These are phyloP conservation scores for Drosophila cracens DNA, from an alignment of 2,888 invertebrate genomes.

Conservation along the genomic window DNA sequence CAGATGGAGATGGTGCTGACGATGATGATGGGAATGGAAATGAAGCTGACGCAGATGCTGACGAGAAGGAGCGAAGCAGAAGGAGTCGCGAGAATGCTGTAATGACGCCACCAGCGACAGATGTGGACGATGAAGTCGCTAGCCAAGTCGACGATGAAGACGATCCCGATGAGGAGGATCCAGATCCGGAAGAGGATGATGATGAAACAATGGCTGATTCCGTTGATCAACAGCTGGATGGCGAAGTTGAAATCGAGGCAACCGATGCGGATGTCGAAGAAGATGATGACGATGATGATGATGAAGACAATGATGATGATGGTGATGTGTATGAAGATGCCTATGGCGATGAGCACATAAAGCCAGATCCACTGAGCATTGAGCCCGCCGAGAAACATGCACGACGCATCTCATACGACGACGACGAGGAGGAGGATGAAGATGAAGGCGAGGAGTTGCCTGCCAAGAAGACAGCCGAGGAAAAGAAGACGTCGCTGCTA, in stretches of 20 bases:
- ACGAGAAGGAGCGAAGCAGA: slow-evolving; percentile 25
- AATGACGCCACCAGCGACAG: slow-evolving; percentile 72
- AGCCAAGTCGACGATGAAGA: slow-evolving; percentile 32
- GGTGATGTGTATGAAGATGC: slow-evolving; percentile 72
- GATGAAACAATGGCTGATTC: slow-evolving; percentile 77
- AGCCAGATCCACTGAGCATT: slow-evolving; percentile 3
- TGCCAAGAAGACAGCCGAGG: slow-evolving; percentile 17
- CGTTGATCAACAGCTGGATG: slow-evolving; percentile 63
- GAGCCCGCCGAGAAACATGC: slow-evolving; percentile 41
- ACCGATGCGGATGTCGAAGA: slow-evolving; percentile 73
- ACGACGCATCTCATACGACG: slow-evolving; percentile 34
- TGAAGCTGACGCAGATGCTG: slow-evolving; percentile 3
- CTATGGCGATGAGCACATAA: slow-evolving; percentile 56
- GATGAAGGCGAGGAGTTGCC: neutral
- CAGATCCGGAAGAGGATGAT: slow-evolving; percentile 63
- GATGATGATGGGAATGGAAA: slow-evolving; percentile 33
- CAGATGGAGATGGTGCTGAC: slow-evolving; percentile 29
- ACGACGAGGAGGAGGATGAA: neutral
- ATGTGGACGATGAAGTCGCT: slow-evolving; percentile 56
- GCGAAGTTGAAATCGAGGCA: slow-evolving; percentile 68
- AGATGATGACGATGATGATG: slow-evolving; percentile 41
- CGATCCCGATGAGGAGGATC: slow-evolving; percentile 36
- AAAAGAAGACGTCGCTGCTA: slow-evolving; percentile 52
- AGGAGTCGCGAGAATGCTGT: slow-evolving; percentile 45
- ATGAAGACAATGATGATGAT: slow-evolving; percentile 56